Evolutionary conservation across 2,888 invertebrate species (phyloP).

Genomic region (Pycnomerus fuliginosus): DNA sequence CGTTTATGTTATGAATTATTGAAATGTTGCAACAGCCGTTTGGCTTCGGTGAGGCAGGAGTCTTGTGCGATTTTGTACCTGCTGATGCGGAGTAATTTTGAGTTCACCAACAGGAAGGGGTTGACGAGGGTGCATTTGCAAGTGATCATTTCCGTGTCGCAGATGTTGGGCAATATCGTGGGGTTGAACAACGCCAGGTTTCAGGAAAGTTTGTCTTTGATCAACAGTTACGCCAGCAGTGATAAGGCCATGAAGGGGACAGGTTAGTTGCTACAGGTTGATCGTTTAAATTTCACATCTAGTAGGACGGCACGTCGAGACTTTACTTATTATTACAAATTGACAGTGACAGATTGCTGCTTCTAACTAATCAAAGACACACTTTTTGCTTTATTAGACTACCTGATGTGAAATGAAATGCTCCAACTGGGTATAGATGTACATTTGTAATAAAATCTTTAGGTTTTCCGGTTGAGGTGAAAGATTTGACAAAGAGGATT

Average conservation of each 20-base stretch:
- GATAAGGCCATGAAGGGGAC: slow-evolving; percentile 95
- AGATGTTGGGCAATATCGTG: slow-evolving; percentile 88
- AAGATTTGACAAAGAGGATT: slow-evolving; percentile 89
- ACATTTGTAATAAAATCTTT: neutral
- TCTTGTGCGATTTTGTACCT: slow-evolving; percentile 90
- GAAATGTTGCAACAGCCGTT: slow-evolving; percentile 82
- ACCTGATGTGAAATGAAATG: too few relatives aligned
- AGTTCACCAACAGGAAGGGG: slow-evolving; percentile 79
- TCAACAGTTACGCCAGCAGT: slow-evolving; percentile 89
- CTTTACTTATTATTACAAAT: too few relatives aligned
- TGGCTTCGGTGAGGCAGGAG: slow-evolving; percentile 82
- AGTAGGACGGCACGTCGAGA: too few relatives aligned
- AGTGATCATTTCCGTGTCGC: slow-evolving; percentile 94
- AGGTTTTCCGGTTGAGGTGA: slow-evolving; percentile 87
- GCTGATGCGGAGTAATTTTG: slow-evolving; percentile 92
- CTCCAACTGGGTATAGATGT: too few relatives aligned
- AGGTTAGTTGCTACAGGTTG: slow-evolving; percentile 51
- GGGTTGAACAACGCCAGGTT: slow-evolving; percentile 91
- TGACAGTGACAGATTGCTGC: too few relatives aligned
- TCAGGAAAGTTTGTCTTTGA: slow-evolving; percentile 88
- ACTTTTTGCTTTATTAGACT: too few relatives aligned
- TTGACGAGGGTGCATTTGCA: slow-evolving; percentile 88
- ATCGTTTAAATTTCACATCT: too few relatives aligned
- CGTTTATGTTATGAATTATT: slow-evolving; percentile 78
- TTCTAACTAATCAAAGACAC: too few relatives aligned